Evolutionary conservation across 2,888 invertebrate species (phyloP).

Genomic region (Geotrupes spiniger): DNA sequence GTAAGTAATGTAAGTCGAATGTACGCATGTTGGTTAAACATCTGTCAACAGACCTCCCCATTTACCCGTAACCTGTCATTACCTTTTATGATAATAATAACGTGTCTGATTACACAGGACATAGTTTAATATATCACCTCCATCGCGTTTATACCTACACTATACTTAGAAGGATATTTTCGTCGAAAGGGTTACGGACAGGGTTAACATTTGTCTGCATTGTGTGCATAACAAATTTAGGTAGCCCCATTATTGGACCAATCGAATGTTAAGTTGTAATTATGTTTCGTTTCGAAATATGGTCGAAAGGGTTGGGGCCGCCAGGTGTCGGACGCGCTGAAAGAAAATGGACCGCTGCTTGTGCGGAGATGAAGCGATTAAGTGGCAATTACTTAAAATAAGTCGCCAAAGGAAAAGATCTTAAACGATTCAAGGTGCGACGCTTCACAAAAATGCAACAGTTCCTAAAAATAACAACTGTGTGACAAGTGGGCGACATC

Average conservation of each 20-base stretch:
- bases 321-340: not conserved
- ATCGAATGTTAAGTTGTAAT: constrained; percentile 1
- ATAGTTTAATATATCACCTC: constrained; percentile 31
- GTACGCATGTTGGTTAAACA: constrained; percentile 45
- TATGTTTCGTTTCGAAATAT: not conserved
- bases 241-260: constrained; percentile 1
- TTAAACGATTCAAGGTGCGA: no score
- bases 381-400: no score
- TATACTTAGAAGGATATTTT: constrained; percentile 11
- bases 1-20: not conserved
- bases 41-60: constrained; percentile 51
- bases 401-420: no score
- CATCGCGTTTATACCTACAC: constrained; percentile 37
- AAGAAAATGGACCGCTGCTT: no score
- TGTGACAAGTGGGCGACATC: no score
- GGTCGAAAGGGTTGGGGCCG: not conserved
- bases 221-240: constrained; percentile 5
- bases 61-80: constrained; percentile 47
- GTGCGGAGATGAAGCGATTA: no score
- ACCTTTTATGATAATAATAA: constrained; percentile 45
- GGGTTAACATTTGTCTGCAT: constrained; percentile 6
- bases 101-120: constrained; percentile 40
- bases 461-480: no score
- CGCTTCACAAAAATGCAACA: no score
- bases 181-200: not conserved